Percentiles rank a stretch among this genome's conserved stretches.
Evolutionary conservation across 1,140 invertebrate species (phyloP).

Genomic region (Scaptomyza montana): DNA sequence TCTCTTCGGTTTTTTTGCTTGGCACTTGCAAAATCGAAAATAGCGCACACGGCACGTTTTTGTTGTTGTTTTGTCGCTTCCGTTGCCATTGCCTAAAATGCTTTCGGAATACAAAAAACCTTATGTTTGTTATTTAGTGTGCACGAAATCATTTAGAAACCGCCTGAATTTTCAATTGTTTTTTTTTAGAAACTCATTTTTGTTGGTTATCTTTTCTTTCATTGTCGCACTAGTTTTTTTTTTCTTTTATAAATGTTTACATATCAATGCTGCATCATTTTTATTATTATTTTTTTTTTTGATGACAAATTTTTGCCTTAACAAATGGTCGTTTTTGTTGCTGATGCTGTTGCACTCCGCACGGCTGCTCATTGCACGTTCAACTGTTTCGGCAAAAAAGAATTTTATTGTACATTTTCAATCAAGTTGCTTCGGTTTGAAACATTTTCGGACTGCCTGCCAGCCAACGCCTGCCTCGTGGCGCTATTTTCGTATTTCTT

Average conservation of each 20-base stretch:
- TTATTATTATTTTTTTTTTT: no score
- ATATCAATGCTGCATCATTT: constrained; percentile 32
- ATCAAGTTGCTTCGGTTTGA: constrained; percentile 54
- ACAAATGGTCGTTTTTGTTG: constrained; percentile 3
- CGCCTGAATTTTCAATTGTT: constrained; percentile 48
- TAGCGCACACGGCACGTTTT: constrained; percentile 59
- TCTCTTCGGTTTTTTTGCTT: constrained; percentile 15
- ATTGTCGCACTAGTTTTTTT: background rate
- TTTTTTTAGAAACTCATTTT: constrained; percentile 5
- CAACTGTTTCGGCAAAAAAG: constrained; percentile 61
- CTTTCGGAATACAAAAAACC: constrained; percentile 35
- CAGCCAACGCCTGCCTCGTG: constrained; percentile 44
- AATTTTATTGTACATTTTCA: constrained; percentile 67
- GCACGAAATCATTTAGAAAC: constrained; percentile 66
- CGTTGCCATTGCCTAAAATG: constrained; percentile 33
- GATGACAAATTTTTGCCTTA: constrained; percentile 30
- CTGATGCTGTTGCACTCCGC: constrained; percentile 25
- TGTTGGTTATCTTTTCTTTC: background rate
- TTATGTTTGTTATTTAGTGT: constrained; percentile 70
- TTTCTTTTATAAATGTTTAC: constrained; percentile 61
- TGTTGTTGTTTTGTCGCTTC: constrained; percentile 34
- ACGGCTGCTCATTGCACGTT: constrained; percentile 61
- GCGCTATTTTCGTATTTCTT: constrained; percentile 69
- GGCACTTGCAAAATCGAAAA: constrained; percentile 54
- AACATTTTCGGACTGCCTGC: constrained; percentile 32